Percentiles rank a stretch among this genome's conserved stretches.
phyloP scores from a whole-genome alignment of 2,113 vertebrate species.

The Dipodomys merriami region DNA sequence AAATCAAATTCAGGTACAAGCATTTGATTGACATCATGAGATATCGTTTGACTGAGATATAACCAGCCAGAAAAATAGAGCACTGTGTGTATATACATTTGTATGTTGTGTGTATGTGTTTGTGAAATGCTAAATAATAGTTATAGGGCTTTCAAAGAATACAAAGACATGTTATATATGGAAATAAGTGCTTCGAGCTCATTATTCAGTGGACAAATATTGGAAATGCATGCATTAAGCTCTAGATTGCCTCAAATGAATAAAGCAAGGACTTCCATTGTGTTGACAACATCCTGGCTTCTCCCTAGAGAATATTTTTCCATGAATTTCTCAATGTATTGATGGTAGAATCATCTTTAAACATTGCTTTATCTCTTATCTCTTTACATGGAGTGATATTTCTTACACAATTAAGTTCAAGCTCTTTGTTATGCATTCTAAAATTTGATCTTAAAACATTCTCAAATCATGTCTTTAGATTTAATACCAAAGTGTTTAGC shows the following conservation, averaged over 20 bases:
- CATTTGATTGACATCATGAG: slow-evolving; percentile 55
- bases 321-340: not conserved
- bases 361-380: no score
- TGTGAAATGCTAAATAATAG: not conserved
- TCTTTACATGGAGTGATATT: not conserved
- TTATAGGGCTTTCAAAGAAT: no score
- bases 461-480: not conserved
- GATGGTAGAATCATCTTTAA: not conserved
- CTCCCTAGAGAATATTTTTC: not conserved
- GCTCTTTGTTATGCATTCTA: not conserved
- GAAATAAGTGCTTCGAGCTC: not conserved
- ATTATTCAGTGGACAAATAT: not conserved
- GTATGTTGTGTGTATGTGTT: not conserved
- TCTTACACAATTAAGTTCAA: not conserved
- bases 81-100: not conserved
- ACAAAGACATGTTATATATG: no score
- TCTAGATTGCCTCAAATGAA: not conserved
- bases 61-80: not conserved
- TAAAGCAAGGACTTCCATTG: not conserved
- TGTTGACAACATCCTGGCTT: not conserved
- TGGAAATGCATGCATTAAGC: not conserved
- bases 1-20: slow-evolving; percentile 44
- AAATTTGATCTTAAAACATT: not conserved
- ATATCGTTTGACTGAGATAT: not conserved
- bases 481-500: not conserved